Conservation (phyloP, 2,888 invertebrate species). For the Helobdella robusta region DNA sequence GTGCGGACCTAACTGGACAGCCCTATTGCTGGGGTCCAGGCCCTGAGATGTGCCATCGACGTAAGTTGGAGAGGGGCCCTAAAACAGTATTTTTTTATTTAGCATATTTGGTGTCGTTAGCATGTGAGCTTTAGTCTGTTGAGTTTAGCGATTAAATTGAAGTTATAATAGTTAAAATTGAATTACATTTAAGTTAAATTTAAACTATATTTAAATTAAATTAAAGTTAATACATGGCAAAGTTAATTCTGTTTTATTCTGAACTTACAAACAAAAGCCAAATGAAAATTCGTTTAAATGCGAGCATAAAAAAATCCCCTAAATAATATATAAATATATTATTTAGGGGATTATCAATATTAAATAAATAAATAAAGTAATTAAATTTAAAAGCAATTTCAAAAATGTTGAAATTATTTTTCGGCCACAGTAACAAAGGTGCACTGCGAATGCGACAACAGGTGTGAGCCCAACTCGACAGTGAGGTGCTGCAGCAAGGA, state of each 20-base stretch:
- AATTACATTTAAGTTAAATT: too few species aligned
- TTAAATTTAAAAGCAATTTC: background rate
- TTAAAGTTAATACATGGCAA: too few species aligned
- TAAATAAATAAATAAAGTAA: background rate
- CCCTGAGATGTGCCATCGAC: slow-evolving; percentile 80
- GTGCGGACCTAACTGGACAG: slow-evolving; percentile 53
- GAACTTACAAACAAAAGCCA: too few species aligned
- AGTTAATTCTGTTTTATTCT: too few species aligned
- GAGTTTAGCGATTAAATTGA: too few species aligned
- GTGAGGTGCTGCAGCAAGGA: slow-evolving; percentile 80
- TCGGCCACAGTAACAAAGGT: slow-evolving; percentile 65
- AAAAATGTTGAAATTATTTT: background rate
- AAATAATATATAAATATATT: slow-evolving; percentile 1
- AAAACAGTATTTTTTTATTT: too few species aligned
- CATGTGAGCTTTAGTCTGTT: too few species aligned
- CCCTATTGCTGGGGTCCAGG: slow-evolving; percentile 81
- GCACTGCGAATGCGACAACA: slow-evolving; percentile 85
- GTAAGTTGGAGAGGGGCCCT: slow-evolving; percentile 37
- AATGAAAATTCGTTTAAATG: too few species aligned
- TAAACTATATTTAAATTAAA: too few species aligned
- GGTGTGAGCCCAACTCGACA: slow-evolving; percentile 83
- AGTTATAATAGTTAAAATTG: too few species aligned
- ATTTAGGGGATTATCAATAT: too few species aligned
- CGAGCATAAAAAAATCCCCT: background rate
- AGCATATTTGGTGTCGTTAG: too few species aligned